phyloP scores from a whole-genome alignment of 2,888 invertebrate genomes.

The Phaedon cochleariae region DNA sequence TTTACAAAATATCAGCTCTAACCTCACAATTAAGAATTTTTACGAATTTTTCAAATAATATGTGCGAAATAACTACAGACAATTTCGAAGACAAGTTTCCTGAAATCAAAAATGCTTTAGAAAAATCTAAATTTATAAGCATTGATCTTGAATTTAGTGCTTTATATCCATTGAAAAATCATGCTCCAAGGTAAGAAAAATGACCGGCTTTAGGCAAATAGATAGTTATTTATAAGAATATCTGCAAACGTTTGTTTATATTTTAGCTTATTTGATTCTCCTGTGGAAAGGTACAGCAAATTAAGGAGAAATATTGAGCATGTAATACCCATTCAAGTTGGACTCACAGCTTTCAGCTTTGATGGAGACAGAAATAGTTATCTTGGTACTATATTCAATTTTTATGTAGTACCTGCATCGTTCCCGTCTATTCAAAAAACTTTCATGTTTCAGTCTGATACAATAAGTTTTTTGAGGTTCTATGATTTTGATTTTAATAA shows the following conservation, averaged over 20 bases:
- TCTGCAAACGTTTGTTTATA: not conserved
- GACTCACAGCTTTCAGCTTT: constrained; percentile 72
- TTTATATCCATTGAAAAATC: constrained; percentile 57
- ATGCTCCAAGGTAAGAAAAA: constrained; percentile 48
- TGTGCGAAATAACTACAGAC: constrained; percentile 64
- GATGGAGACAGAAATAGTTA: constrained; percentile 68
- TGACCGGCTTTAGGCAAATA: too few relatives aligned
- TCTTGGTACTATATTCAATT: constrained; percentile 70
- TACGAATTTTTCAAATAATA: too few relatives aligned
- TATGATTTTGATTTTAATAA: constrained; percentile 80
- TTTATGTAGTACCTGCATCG: constrained; percentile 73
- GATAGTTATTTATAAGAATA: too few relatives aligned
- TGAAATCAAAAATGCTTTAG: constrained; percentile 66
- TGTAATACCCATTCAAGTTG: constrained; percentile 74
- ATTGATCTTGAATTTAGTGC: constrained; percentile 81
- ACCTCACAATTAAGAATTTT: too few relatives aligned
- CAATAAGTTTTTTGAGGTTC: constrained; percentile 70
- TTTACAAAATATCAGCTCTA: too few relatives aligned
- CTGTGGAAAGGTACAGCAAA: constrained; percentile 66
- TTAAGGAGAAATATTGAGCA: constrained; percentile 62
- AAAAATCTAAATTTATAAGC: constrained; percentile 70
- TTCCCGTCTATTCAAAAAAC: constrained; percentile 70
- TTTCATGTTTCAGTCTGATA: constrained; percentile 71
- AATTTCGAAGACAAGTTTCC: constrained; percentile 70
- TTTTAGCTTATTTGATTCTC: constrained; percentile 70